Percentiles rank a stretch among this genome's conserved stretches.
Evolutionary conservation across 2,113 vertebrate species (phyloP).

Genomic region (Motacilla tschutschensis): DNA sequence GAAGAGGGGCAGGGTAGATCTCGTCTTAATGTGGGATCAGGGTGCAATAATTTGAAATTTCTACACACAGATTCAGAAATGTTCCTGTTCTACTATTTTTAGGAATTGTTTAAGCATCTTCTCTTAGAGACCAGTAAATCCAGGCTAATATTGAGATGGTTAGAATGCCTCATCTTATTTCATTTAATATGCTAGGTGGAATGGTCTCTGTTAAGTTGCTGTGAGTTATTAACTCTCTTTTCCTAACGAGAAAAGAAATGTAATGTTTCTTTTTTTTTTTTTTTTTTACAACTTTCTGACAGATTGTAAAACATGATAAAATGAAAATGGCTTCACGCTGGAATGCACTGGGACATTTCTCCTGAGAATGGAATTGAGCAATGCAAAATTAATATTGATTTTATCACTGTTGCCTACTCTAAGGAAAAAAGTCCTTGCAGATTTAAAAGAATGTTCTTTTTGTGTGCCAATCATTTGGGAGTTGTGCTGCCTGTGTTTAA

Average conservation of each 20-base stretch:
- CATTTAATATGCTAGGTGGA: neutral
- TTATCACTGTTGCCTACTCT: neutral
- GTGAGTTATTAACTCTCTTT: slow-evolving; percentile 26
- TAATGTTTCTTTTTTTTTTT: neutral
- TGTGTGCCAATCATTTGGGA: neutral
- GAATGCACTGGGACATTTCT: neutral
- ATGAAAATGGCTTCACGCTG: neutral
- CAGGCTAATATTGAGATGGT: neutral
- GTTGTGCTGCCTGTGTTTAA: neutral
- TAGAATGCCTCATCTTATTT: neutral
- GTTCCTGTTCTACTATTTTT: neutral
- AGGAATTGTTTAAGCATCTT: neutral
- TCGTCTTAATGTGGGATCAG: neutral
- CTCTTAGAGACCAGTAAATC: neutral
- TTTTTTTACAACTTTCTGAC: neutral
- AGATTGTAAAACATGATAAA: slow-evolving; percentile 37
- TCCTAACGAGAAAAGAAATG: neutral
- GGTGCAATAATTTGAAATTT: neutral
- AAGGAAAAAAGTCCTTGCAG: neutral
- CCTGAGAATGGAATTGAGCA: neutral
- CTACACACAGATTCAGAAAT: neutral
- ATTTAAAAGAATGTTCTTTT: neutral
- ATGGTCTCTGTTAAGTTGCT: neutral
- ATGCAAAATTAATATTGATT: slow-evolving; percentile 24
- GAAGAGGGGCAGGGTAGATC: neutral